Evolutionary conservation across 2,888 invertebrate genomes (phyloP), one percentile per base, ranked within the genome.

Genomic region (Anticlea derivata): DNA sequence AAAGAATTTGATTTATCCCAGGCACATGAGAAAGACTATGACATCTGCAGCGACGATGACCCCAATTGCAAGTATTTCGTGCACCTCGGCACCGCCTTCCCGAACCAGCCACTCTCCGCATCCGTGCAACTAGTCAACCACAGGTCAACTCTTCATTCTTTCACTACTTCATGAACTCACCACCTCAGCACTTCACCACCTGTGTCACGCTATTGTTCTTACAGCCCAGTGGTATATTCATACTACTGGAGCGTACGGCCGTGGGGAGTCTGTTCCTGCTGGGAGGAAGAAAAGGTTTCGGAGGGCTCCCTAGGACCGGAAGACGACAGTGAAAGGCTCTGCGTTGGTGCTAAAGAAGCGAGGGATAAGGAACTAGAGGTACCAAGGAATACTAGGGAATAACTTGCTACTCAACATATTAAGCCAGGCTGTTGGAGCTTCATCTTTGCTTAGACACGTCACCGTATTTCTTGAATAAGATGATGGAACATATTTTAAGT

Each of bases 21-120:
- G 87, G 84, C 81, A 0, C 79, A 83, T 0, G 76, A 79, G 6
- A 86, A 83, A 41, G 72, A 83, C 59, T 86, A 80, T 65, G 86
- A 87, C 50, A 80, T 87, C 40, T 72, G 77, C 54, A 71, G 72
- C 24, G 80, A 74, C 0, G 79, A 73, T 3, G 87, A 87, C 55
- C 69, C 73, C 0, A 74, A 62, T 4, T 86, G 87, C 64, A 66
- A 78, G 46, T 73, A 79, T 65, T 84, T 76, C 60, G 73, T 85
- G 34, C 68, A 82, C 51, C 75, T 87, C 11, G 86, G 86, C 24
- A 71, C 74, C 0, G 78, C 80, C 4, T 81, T 84, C 56, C 83
- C 86, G 1, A 50, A 53, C 8, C 75, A 77, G 1, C 1, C 74
- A n/a, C 73, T 87, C 2, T 50, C 71, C 3, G 61, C 70, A 24